These are phyloP conservation scores for Bolborhynchus lineola DNA, from an alignment of 2,113 vertebrate species.

Conservation along the genomic window DNA sequence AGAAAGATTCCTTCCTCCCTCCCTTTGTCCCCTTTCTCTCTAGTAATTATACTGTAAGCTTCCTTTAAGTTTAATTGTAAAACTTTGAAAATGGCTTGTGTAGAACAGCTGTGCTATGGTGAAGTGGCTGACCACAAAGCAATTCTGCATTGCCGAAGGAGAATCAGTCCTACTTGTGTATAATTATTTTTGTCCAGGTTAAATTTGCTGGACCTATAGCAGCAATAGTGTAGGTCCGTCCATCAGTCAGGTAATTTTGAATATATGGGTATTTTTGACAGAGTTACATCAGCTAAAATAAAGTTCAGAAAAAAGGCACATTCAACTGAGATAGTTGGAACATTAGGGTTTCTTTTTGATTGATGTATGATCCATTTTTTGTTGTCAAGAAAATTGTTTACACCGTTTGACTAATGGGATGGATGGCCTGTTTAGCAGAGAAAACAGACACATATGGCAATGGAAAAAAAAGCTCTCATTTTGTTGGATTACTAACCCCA, in stretches of 20 bases:
- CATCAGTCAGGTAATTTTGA: neutral
- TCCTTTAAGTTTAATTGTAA: slow-evolving; percentile 7
- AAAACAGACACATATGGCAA: slow-evolving; percentile 17
- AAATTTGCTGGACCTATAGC: neutral
- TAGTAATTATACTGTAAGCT: slow-evolving; percentile 1
- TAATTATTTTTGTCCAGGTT: neutral
- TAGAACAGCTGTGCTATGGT: neutral
- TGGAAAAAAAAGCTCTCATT: neutral
- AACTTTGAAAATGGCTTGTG: neutral
- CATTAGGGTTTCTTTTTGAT: neutral
- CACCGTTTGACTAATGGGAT: slow-evolving; percentile 29
- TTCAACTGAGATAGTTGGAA: neutral
- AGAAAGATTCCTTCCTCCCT: neutral
- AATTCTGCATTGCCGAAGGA: neutral
- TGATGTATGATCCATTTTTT: neutral
- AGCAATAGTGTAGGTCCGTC: neutral
- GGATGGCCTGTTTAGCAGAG: neutral
- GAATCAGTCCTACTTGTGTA: neutral
- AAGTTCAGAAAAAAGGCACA: neutral
- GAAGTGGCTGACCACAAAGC: neutral
- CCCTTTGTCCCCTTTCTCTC: neutral
- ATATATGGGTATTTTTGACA: neutral
- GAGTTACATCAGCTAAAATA: neutral
- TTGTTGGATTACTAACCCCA: slow-evolving; percentile 5
- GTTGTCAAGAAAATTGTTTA: slow-evolving; percentile 25